A percentile compares a stretch with the other conserved stretches of the same genome.
Conservation (phyloP, 2,797 vertebrate species). For the Petrocephalus sullivani region DNA sequence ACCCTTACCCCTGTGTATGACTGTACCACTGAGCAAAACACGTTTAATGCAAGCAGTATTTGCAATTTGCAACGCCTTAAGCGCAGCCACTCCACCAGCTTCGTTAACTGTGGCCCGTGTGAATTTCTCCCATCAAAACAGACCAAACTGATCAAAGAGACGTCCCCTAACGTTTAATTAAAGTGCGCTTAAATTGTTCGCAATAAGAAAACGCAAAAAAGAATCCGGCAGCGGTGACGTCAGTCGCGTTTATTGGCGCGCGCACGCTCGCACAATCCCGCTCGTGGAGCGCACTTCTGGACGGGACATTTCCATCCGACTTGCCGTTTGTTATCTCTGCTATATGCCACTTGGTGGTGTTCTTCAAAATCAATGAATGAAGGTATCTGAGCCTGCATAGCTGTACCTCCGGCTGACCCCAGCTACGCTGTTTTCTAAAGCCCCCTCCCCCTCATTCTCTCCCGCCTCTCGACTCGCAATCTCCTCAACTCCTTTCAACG, state of each 20-base stretch:
- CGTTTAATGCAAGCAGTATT: too few relatives aligned
- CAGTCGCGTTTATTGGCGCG: slow-evolving; percentile 8
- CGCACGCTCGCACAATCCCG: not conserved
- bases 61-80: not conserved
- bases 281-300: not conserved
- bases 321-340: slow-evolving; percentile 77
- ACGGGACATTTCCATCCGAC: slow-evolving; percentile 51
- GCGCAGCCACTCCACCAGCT: not conserved
- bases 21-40: not conserved
- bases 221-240: not conserved
- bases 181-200: not conserved
- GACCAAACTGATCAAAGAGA: not conserved
- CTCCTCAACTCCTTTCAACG: slow-evolving; percentile 43
- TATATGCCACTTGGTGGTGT: slow-evolving; percentile 89
- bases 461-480: slow-evolving; percentile 36
- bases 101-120: not conserved
- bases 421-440: slow-evolving; percentile 39
- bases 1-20: not conserved
- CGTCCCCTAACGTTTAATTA: not conserved
- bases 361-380: slow-evolving; percentile 70
- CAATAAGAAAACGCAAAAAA: not conserved
- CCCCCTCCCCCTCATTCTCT: slow-evolving; percentile 23
- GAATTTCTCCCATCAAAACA: not conserved
- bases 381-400: slow-evolving; percentile 62
- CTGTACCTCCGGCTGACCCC: slow-evolving; percentile 65